These are phyloP conservation scores for Trissolcus basalis DNA, from an alignment of 1,140 invertebrate species.

Conservation along the genomic window DNA sequence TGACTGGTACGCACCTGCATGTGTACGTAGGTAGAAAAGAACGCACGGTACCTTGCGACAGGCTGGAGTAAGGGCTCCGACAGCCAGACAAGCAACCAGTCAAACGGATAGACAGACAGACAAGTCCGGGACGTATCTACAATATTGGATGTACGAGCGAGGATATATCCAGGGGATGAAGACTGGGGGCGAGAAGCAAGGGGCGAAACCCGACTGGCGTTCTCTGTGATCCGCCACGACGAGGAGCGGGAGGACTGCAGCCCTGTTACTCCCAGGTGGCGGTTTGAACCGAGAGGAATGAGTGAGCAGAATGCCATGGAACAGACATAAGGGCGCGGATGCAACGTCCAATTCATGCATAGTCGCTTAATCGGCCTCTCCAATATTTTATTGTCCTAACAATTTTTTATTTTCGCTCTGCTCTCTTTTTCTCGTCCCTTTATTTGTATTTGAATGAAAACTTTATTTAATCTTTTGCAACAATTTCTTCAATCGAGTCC, in stretches of 20 bases:
- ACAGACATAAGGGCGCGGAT: constrained; percentile 64
- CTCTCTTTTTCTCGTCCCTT: not conserved
- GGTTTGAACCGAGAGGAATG: constrained; percentile 65
- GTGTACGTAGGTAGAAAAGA: constrained; percentile 41
- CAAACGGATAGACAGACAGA: constrained; percentile 52
- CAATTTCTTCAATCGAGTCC: too few species aligned
- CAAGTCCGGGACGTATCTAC: constrained; percentile 67
- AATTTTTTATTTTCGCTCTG: constrained; percentile 14
- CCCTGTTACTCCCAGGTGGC: constrained; percentile 66
- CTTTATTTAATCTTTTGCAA: not conserved
- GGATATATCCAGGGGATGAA: constrained; percentile 57
- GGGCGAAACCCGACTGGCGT: constrained; percentile 31
- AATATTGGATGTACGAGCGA: constrained; percentile 70
- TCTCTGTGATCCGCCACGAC: constrained; percentile 63
- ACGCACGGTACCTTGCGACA: constrained; percentile 42
- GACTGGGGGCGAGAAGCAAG: constrained; percentile 20
- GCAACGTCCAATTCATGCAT: constrained; percentile 66
- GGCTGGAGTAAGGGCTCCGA: constrained; percentile 28
- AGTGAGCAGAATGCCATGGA: constrained; percentile 69
- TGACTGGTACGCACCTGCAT: constrained; percentile 33
- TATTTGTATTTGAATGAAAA: not conserved
- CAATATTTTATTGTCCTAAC: constrained; percentile 37
- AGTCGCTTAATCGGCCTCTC: constrained; percentile 58
- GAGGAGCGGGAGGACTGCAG: constrained; percentile 68
- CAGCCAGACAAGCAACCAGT: constrained; percentile 33